Conservation (phyloP, 2,888 invertebrate genomes). For the Lottia gigantea region DNA sequence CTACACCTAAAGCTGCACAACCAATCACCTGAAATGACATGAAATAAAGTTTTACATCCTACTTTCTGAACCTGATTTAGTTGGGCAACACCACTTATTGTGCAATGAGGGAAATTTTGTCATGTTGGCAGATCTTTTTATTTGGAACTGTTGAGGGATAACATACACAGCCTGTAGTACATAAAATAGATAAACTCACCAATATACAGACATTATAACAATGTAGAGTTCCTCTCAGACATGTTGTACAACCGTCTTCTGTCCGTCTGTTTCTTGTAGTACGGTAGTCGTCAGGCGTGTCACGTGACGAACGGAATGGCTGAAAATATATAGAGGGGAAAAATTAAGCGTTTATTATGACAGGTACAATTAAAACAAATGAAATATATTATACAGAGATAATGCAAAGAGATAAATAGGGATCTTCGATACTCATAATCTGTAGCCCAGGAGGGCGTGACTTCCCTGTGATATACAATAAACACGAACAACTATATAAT, state of each 20-base stretch:
- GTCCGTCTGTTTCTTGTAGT: conserved; percentile 22
- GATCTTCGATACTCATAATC: no score
- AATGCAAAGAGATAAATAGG: no score
- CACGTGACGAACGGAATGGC: conserved; percentile 35
- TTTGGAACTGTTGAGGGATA: no score
- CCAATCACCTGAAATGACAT: conserved; percentile 51
- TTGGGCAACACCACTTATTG: background rate
- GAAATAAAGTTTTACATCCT: background rate
- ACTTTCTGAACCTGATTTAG: background rate
- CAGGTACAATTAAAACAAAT: no score
- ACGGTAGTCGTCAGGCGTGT: conserved; percentile 24
- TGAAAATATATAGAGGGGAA: conserved; percentile 28
- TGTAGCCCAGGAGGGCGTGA: no score
- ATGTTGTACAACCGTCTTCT: conserved; percentile 50
- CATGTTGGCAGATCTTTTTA: no score
- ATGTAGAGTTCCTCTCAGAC: conserved; percentile 55
- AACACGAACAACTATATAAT: no score
- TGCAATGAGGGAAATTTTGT: no score
- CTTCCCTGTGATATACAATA: no score
- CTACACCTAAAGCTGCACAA: conserved; percentile 53
- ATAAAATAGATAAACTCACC: conserved; percentile 38
- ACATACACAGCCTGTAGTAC: no score
- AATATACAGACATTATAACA: conserved; percentile 58
- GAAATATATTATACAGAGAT: no score
- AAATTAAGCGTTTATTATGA: no score